Conservation (phyloP, 2,888 invertebrate genomes). For the Punctoribates punctum region DNA sequence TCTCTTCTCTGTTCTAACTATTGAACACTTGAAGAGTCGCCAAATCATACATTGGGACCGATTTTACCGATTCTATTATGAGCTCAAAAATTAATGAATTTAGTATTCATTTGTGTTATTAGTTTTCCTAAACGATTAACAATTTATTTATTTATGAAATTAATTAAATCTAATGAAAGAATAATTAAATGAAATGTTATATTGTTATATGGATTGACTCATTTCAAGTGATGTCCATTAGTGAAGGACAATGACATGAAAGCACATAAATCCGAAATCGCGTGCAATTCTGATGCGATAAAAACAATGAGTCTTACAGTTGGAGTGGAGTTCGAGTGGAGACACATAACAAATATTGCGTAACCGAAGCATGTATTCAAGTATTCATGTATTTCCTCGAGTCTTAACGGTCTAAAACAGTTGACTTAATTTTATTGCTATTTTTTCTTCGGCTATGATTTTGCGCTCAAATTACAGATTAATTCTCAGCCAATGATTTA, state of each 20-base stretch:
- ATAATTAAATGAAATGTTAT: conserved; percentile 1
- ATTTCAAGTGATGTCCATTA: conserved; percentile 33
- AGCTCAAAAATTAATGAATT: neutral
- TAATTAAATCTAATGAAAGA: neutral
- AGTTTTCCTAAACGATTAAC: conserved; percentile 1
- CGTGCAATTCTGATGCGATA: conserved; percentile 17
- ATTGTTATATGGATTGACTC: neutral
- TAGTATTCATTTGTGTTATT: neutral
- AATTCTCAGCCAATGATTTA: no score
- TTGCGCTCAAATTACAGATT: neutral
- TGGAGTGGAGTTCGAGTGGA: neutral
- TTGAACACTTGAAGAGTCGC: conserved; percentile 32
- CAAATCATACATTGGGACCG: conserved; percentile 14
- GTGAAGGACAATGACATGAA: conserved; percentile 34
- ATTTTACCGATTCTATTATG: neutral
- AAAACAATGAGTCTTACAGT: conserved; percentile 24
- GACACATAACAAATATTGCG: conserved; percentile 29
- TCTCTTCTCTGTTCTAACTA: neutral
- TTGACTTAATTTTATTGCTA: conserved; percentile 31
- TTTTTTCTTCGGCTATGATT: neutral
- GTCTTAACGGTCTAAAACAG: conserved; percentile 27
- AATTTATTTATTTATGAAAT: neutral
- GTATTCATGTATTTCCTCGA: conserved; percentile 37
- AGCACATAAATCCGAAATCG: conserved; percentile 22
- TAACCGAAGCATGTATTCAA: conserved; percentile 3